Evolutionary conservation across 1,140 invertebrate genomes (phyloP), one percentile per base, ranked within the genome.

Genomic region (Contarinia nasturtii): DNA sequence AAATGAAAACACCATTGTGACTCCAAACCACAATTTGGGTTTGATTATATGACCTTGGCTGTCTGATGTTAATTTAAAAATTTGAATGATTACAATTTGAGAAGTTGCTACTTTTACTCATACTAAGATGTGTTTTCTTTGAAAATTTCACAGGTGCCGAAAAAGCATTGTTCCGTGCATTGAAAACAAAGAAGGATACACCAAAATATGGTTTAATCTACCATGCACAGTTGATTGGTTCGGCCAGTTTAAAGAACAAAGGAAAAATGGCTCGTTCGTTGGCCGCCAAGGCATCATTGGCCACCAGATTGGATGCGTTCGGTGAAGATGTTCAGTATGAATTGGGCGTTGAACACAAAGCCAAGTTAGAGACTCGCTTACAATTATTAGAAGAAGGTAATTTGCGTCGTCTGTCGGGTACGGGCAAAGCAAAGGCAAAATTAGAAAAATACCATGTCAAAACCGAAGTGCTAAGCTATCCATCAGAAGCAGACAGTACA

Each of bases 131-230:
- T 40, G 4, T 40, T n/a, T 40, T 40, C 3, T 15, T 44, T 44
- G 21, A 17, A 19, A n/a, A n/a, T n/a, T 17, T 5, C 5, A 12
- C 20, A 38, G 92, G 92, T 48, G 94, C 95, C 2, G 95, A 99
- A 59, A 99, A 99, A 60, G 95, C 95, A 2, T 65, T 98, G 1
- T 99, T 99, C 66, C 69, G 93, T 54, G 94, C 95, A 0, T 69
- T 98, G 18, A 98, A 98, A 66, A 89, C 90, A 0, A 95, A 93
- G 58, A 89, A 92, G 56, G 90, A 98, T 57, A 99, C 96, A 0
- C 96, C 95, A 0, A 99, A 99, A 64, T 99, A 98, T 67, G 96
- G 96, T 73, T 69, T 99, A 2, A 95, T 99, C 51, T 99, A 96
- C 62, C 94, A 99, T 64, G 85, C 95, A 1, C 82, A 89, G 53